Conservation (phyloP, 2,113 vertebrate species). For the Centropus unirufus region DNA sequence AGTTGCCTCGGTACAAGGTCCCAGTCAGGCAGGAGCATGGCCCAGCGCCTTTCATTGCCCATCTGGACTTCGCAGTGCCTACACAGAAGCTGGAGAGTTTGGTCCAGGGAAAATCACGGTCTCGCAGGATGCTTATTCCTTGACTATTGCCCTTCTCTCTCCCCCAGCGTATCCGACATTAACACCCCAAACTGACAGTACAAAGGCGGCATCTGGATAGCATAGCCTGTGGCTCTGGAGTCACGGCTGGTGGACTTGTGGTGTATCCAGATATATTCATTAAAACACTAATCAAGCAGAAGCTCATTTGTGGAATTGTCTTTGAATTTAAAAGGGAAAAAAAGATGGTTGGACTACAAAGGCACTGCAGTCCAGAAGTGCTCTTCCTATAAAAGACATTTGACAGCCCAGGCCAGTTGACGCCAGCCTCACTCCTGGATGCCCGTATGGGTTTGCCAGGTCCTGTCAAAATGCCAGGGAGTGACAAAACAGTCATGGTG, state of each 20-base stretch:
- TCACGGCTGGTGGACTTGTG: constrained; percentile 52
- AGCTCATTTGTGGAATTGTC: constrained; percentile 58
- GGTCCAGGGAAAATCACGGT: neutral
- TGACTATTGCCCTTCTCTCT: constrained; percentile 31
- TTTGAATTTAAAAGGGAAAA: constrained; percentile 59
- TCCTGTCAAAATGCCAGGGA: neutral
- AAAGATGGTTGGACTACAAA: neutral
- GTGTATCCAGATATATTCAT: constrained; percentile 53
- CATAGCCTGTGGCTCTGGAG: constrained; percentile 48
- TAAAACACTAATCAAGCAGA: constrained; percentile 65
- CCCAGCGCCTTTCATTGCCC: constrained; percentile 31
- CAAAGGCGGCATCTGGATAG: constrained; percentile 69
- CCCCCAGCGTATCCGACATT: constrained; percentile 35
- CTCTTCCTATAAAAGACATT: neutral
- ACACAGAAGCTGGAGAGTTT: accelerated
- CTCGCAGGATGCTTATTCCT: constrained; percentile 13
- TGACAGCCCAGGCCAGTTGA: neutral
- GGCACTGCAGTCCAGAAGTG: neutral
- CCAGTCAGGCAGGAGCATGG: neutral
- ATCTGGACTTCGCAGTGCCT: neutral
- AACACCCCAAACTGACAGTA: constrained; percentile 44
- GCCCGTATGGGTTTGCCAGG: neutral
- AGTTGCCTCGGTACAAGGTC: neutral
- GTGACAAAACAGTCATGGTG: neutral
- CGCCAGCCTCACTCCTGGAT: neutral